Base-by-base conservation (phyloP, 2,888 invertebrate genomes). In the Pollenia amentaria region DNA sequence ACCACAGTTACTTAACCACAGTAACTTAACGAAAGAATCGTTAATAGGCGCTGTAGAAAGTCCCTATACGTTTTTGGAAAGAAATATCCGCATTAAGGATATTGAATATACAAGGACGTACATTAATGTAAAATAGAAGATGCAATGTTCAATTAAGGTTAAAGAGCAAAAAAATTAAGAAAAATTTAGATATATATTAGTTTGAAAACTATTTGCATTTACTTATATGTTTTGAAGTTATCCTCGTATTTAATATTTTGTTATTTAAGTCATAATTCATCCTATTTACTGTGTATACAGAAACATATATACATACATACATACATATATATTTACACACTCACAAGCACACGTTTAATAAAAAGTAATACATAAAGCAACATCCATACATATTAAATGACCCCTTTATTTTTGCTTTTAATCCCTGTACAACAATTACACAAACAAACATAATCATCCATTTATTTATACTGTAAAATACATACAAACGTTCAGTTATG, bases 331-430 rank as follows among this genome's bases (percentile, higher is more conserved):
- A 65, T 12, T 46, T 6, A 8, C 14, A 40, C 3, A 69, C 9
- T 42, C 11, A 40, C 9, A 69, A 12, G 10, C 21, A 62, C 29
- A n/a, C 14, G 11, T 44, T 12, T 51, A 55, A n/a, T 65, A 40
- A 12, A 18, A 18, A 72, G 51, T 72, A 70, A 70, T 69, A 70
- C 18, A 62, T 38, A 53, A 42, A 72, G 55, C 29, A 38, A 48
- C 57, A n/a, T 46, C 57, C 57, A 55, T 40, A 67, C 9, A 29
- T 48, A 75, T 65, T 77, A 77, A 83, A 67, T 83, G 78, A 84
- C 84, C 84, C 67, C 77, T 70, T 83, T 87, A 81, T 85, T 77
- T 72, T 76, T 81, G 40, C 60, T 72, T 44, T 53, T 86, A 88
- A 88, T 88, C 81, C 67, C 76, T 77, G 8, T 67, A 53, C 29